Evolutionary conservation across 2,113 vertebrate species (phyloP).

Genomic region (Thamnaconus septentrionalis): DNA sequence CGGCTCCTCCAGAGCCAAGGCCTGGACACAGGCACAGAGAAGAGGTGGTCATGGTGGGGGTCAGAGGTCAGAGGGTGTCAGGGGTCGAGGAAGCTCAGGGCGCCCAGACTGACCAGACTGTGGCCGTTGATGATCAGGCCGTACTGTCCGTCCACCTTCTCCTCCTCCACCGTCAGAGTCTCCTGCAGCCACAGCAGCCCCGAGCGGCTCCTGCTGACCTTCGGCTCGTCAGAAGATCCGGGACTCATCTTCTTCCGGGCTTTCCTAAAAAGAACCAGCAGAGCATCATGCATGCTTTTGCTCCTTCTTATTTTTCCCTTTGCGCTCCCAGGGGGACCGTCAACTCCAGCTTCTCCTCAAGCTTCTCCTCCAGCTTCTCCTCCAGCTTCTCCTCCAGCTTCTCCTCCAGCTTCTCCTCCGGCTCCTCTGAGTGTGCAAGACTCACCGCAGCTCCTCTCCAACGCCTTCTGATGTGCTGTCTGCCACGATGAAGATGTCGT

Average conservation of each 20-base stretch:
- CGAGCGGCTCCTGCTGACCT: conserved; percentile 52
- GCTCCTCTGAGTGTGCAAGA: not conserved
- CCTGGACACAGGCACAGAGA: conserved; percentile 69
- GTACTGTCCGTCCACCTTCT: conserved; percentile 82
- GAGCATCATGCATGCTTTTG: too few relatives aligned
- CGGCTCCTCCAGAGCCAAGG: conserved; percentile 80
- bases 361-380: too few relatives aligned
- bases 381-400: too few relatives aligned
- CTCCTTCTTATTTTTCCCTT: too few relatives aligned
- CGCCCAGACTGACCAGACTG: conserved; percentile 82
- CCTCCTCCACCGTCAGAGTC: conserved; percentile 76
- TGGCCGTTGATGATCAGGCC: conserved; percentile 89
- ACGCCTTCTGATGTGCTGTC: conserved; percentile 77
- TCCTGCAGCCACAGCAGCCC: conserved; percentile 66
- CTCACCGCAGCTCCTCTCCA: conserved; percentile 83
- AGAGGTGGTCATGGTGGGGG: not conserved
- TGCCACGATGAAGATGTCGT: conserved; percentile 81
- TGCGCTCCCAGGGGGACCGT: too few relatives aligned
- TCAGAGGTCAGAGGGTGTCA: not conserved
- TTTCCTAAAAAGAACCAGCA: conserved; percentile 61
- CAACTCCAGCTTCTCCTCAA: too few relatives aligned
- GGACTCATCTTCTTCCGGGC: conserved; percentile 85
- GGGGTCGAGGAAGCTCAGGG: not conserved
- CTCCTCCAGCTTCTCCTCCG: too few relatives aligned
- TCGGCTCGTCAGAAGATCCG: conserved; percentile 60